Evolutionary conservation across 1,140 invertebrate genomes (phyloP), one percentile per base, ranked within the genome.

Genomic region (Reticulitermes speratus): DNA sequence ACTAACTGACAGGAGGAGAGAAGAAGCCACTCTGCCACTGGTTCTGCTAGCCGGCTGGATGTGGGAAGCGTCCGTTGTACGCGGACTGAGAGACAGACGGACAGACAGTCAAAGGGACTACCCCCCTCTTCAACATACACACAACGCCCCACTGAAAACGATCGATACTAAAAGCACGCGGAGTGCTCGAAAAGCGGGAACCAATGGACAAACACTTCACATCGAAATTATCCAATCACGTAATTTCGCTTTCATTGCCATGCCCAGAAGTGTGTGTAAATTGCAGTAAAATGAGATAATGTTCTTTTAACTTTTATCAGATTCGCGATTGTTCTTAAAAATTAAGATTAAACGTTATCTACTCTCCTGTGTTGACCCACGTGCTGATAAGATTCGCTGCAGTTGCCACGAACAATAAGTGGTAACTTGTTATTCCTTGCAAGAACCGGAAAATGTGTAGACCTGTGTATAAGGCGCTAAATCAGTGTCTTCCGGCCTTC

Each of bases 201-300:
- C 65, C 65, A 75, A 75, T 75, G 65, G 65, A 75, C 65, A 75
- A 25, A 75, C 65, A 75, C 65, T 75, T 75, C 65, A 75, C 65
- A 75, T n/a, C 65, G 25, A 30, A 75, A 30, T 30, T 30, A 30
- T 75, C 65, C 65, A 75, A 75, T 75, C 65, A 75, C 65, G n/a
- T n/a, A 30, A n/a, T 75, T 6, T 75, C 25, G 7, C 65, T 75
- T 75, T 75, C n/a, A 30, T n/a, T 75, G n/a, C 65, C n/a, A 30
- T 75, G 65, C 65, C n/a, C n/a, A 30, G 65, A 30, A 75, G 52
- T 19, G 19, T 55, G 52, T 19, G 3, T 5, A 55, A 21, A 38
- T 38, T 55, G 52, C 52, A 21, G 19, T 16, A 55, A 55, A 21
- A 19, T 19, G 14, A 55, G 52, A 55, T 55, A 55, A 55, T 55